phyloP scores from a whole-genome alignment of 64 coral and sea anemone genomes.

The Catalaphyllia jardinei region DNA sequence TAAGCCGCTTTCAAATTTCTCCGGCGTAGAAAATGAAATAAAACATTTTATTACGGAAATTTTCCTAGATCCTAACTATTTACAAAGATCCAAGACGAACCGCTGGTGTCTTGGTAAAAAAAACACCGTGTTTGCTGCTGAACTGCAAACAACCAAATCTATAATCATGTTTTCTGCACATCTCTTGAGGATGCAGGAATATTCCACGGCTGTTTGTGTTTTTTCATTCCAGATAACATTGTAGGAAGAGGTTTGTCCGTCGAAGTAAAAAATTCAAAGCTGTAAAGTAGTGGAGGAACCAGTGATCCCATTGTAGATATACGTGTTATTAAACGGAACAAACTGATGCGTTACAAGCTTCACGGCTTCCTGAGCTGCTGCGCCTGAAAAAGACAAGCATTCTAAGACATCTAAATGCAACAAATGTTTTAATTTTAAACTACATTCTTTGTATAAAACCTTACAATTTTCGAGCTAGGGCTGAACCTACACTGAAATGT shows the following conservation, averaged over 20 bases:
- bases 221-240: neutral
- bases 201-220: neutral
- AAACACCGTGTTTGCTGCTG: no score
- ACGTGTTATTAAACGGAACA: slow-evolving; percentile 92
- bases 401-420: neutral
- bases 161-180: no score
- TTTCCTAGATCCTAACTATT: no score
- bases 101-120: no score
- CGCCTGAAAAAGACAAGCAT: slow-evolving; percentile 44
- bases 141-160: no score
- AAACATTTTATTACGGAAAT: no score
- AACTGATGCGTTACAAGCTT: slow-evolving; percentile 95
- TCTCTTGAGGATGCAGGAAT: no score
- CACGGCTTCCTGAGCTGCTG: slow-evolving; percentile 90
- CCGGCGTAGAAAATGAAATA: no score
- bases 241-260: neutral
- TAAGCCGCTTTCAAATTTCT: no score
- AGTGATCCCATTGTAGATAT: slow-evolving; percentile 95
- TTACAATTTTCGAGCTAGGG: no score
- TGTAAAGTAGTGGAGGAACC: slow-evolving; percentile 81
- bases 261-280: slow-evolving; percentile 12
- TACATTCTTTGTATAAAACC: neutral
- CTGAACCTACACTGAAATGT: no score
- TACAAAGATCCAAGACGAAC: no score
- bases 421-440: neutral